Percentiles rank a stretch among this genome's conserved stretches.
Conservation (phyloP, 2,888 invertebrate species). For the Chymomyza amoena region DNA sequence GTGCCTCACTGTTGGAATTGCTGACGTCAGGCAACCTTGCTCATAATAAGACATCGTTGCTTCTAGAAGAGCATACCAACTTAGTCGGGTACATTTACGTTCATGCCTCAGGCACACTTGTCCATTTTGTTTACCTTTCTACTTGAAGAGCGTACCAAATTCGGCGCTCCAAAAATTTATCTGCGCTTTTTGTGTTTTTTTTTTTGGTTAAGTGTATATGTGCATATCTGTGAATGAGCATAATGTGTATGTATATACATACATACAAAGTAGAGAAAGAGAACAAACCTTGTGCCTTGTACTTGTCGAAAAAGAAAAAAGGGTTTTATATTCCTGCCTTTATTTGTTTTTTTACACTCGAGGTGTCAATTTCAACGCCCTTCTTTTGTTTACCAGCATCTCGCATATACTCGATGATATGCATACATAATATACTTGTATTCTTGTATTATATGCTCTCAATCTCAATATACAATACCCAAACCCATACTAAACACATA, state of each 20-base stretch:
- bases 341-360: conserved; percentile 64
- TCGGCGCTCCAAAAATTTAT: neutral
- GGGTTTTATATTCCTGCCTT: conserved; percentile 50
- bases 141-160: neutral
- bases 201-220: neutral
- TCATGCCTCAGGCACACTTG: too few relatives aligned
- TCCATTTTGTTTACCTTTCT: too few relatives aligned
- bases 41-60: too few relatives aligned
- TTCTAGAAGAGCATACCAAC: too few relatives aligned
- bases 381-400: conserved; percentile 62
- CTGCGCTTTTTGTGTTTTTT: too few relatives aligned
- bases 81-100: too few relatives aligned
- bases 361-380: conserved; percentile 78
- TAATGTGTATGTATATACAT: neutral
- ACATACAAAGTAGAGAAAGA: conserved; percentile 22
- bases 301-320: conserved; percentile 24
- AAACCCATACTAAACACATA: neutral
- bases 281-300: neutral
- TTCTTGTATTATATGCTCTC: conserved; percentile 18
- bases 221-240: conserved; percentile 4
- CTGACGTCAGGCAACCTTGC: too few relatives aligned
- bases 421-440: conserved; percentile 2
- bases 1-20: too few relatives aligned
- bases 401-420: conserved; percentile 11
- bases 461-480: conserved; percentile 3